Evolutionary conservation across 2,888 invertebrate genomes (phyloP).

Genomic region (Syrphus vitripennis): DNA sequence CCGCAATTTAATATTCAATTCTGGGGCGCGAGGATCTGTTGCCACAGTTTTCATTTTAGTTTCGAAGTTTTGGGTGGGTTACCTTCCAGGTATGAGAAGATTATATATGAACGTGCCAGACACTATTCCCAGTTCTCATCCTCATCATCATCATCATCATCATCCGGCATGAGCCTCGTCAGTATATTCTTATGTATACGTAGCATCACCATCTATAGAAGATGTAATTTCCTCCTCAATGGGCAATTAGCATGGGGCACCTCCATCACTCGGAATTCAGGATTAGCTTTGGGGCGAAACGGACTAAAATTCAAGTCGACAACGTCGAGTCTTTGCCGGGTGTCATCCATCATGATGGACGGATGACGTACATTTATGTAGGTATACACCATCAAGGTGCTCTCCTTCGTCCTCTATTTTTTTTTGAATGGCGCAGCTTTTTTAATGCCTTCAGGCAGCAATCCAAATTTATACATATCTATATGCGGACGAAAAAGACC

Average conservation of each 20-base stretch:
- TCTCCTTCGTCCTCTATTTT: neutral
- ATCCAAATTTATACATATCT: slow-evolving; percentile 3
- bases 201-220: slow-evolving; percentile 53
- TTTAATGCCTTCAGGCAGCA: slow-evolving; percentile 37
- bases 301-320: slow-evolving; percentile 25
- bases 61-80: slow-evolving; percentile 61
- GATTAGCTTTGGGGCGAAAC: slow-evolving; percentile 67
- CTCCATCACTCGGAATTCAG: slow-evolving; percentile 56
- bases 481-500: slow-evolving; percentile 5
- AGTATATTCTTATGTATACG: slow-evolving; percentile 31
- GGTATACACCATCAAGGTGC: neutral
- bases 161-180: slow-evolving; percentile 37
- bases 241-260: slow-evolving; percentile 69
- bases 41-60: neutral
- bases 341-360: slow-evolving; percentile 69
- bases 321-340: slow-evolving; percentile 14
- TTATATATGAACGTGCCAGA: slow-evolving; percentile 46
- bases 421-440: slow-evolving; percentile 1
- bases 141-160: slow-evolving; percentile 26
- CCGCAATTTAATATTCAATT: slow-evolving; percentile 67
- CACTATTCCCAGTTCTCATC: slow-evolving; percentile 36
- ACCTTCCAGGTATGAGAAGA: slow-evolving; percentile 65
- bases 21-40: slow-evolving; percentile 38
- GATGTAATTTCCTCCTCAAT: slow-evolving; percentile 70
- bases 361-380: slow-evolving; percentile 44